Percentiles rank a stretch among this genome's conserved stretches.
Conservation (phyloP, 1,140 invertebrate species). For the Pseudachorutes palmiensis region DNA sequence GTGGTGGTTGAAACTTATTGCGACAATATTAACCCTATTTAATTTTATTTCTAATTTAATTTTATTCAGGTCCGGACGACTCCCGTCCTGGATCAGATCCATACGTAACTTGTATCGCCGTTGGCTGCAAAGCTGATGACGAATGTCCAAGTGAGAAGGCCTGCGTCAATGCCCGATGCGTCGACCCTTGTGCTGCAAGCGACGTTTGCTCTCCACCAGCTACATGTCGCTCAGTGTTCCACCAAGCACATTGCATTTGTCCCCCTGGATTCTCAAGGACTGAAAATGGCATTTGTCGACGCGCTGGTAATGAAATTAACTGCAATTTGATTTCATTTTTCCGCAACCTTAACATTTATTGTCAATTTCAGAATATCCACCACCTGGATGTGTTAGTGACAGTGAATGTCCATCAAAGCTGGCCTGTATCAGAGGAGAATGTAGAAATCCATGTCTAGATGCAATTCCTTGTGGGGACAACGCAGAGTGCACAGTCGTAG, state of each 20-base stretch:
- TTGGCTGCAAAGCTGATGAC: slow-evolving; percentile 66
- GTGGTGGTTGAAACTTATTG: too few species aligned
- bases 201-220: not conserved
- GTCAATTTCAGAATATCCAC: not conserved
- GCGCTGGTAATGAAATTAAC: not conserved
- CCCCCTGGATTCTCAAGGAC: not conserved
- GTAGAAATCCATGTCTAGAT: slow-evolving; percentile 54
- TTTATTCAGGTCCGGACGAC: not conserved
- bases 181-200: slow-evolving; percentile 51
- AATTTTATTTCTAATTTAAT: not conserved
- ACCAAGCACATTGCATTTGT: not conserved
- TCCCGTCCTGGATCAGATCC: slow-evolving; percentile 36
- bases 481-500: slow-evolving; percentile 70
- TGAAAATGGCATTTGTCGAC: not conserved
- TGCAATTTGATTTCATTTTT: not conserved
- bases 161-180: slow-evolving; percentile 63
- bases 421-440: slow-evolving; percentile 64
- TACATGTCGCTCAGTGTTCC: not conserved
- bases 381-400: slow-evolving; percentile 62
- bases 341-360: not conserved
- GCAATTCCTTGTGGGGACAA: slow-evolving; percentile 41
- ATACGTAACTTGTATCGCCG: not conserved
- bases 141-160: slow-evolving; percentile 76
- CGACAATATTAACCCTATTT: too few species aligned
- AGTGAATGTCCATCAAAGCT: slow-evolving; percentile 73